A percentile compares a stretch with the other conserved stretches of the same genome.
Evolutionary conservation across 2,888 invertebrate genomes (phyloP).

Genomic region (Iselma pallidipennis): DNA sequence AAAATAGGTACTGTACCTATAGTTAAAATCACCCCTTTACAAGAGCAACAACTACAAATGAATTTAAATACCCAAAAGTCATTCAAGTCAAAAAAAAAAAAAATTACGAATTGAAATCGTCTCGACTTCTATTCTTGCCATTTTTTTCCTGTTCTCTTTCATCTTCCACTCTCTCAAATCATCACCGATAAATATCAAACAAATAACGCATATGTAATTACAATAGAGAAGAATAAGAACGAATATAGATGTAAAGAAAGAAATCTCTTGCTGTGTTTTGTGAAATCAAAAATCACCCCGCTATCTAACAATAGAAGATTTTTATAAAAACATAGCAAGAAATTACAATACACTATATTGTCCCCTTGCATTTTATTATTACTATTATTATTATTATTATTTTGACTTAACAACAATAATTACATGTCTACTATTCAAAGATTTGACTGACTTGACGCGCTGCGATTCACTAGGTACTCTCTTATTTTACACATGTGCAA

Average conservation of each 20-base stretch:
- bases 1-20: no score
- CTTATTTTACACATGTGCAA: constrained; percentile 44
- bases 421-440: neutral
- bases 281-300: neutral
- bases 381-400: neutral
- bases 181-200: neutral
- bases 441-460: constrained; percentile 2
- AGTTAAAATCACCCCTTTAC: neutral
- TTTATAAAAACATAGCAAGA: neutral
- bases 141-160: no score
- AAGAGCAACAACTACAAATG: neutral
- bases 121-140: neutral
- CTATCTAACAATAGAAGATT: neutral
- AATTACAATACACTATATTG: neutral
- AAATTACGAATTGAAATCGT: no score
- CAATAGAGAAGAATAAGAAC: neutral
- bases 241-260: neutral
- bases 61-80: neutral
- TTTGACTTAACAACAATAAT: neutral
- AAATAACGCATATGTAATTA: neutral
- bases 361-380: neutral
- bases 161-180: no score
- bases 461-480: no score
- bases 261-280: neutral
- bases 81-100: neutral